A percentile compares a stretch with the other conserved stretches of the same genome.
Conservation (phyloP, 2,888 invertebrate species). For the Ophion obscuratus region DNA sequence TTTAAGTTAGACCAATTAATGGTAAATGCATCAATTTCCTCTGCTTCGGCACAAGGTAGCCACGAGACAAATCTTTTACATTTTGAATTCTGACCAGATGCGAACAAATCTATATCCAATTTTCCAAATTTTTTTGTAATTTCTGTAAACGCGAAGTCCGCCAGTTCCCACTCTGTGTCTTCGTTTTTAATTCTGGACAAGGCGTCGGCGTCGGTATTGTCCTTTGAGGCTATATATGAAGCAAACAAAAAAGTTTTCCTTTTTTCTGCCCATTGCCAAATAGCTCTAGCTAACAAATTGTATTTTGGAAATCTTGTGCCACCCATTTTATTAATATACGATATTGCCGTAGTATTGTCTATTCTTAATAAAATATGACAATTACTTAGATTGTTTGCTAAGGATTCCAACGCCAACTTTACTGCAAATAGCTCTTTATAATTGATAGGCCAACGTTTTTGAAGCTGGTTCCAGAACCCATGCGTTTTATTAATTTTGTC, state of each 20-base stretch:
- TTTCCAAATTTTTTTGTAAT: conserved; percentile 31
- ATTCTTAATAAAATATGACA: conserved; percentile 45
- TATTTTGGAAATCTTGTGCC: conserved; percentile 28
- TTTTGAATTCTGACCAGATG: conserved; percentile 33
- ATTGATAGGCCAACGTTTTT: conserved; percentile 18
- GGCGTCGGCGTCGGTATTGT: conserved; percentile 44
- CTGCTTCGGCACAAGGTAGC: conserved; percentile 30
- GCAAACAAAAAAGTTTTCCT: too few species aligned
- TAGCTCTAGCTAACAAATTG: conserved; percentile 26
- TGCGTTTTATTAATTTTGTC: conserved; percentile 2
- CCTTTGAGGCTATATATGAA: too few species aligned
- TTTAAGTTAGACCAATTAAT: conserved; percentile 15
- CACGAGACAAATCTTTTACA: conserved; percentile 47
- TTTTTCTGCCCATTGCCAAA: conserved; percentile 52
- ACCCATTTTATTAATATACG: too few species aligned
- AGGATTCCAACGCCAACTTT: conserved; percentile 10
- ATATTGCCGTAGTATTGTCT: conserved; percentile 49
- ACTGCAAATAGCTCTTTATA: too few species aligned
- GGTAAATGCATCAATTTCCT: conserved; percentile 49
- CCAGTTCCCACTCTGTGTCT: conserved; percentile 52
- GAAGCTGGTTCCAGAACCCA: conserved; percentile 1
- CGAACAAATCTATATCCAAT: conserved; percentile 48
- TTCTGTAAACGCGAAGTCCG: conserved; percentile 2
- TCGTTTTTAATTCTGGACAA: conserved; percentile 42
- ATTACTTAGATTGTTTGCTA: neutral